A percentile compares a stretch with the other conserved stretches of the same genome.
phyloP scores from a whole-genome alignment of 1,140 invertebrate species.

The Heliconius hewitsoni region DNA sequence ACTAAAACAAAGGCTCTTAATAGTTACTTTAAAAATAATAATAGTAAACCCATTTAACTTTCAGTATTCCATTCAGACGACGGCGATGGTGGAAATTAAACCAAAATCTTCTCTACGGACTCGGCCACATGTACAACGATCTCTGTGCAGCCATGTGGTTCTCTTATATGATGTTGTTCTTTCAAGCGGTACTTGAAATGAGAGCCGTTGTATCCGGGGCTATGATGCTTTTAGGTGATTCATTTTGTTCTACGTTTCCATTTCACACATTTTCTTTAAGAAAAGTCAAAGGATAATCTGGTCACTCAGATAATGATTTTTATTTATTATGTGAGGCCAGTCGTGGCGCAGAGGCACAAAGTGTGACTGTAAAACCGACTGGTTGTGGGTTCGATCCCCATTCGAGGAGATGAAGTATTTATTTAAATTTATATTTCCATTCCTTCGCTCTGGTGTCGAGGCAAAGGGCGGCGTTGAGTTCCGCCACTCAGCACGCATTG shows the following conservation, averaged over 20 bases:
- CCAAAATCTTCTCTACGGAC: constrained; percentile 86
- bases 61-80: constrained; percentile 54
- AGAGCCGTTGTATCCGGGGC: constrained; percentile 88
- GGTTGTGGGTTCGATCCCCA: too few species aligned
- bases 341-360: too few species aligned
- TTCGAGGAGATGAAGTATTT: too few species aligned
- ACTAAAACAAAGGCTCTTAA: too few species aligned
- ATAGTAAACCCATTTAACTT: constrained; percentile 16
- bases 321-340: too few species aligned
- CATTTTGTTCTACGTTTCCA: not conserved
- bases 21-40: not conserved
- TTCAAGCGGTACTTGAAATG: constrained; percentile 90
- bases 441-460: too few species aligned
- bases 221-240: constrained; percentile 86
- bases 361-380: too few species aligned
- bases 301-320: too few species aligned
- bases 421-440: too few species aligned
- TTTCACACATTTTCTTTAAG: not conserved
- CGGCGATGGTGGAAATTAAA: constrained; percentile 62
- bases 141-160: constrained; percentile 96
- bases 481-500: too few species aligned
- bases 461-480: too few species aligned
- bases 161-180: constrained; percentile 93
- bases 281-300: not conserved
- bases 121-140: constrained; percentile 96